Base-by-base conservation (phyloP, 1,140 invertebrate genomes). In the Mamestra configurata region DNA sequence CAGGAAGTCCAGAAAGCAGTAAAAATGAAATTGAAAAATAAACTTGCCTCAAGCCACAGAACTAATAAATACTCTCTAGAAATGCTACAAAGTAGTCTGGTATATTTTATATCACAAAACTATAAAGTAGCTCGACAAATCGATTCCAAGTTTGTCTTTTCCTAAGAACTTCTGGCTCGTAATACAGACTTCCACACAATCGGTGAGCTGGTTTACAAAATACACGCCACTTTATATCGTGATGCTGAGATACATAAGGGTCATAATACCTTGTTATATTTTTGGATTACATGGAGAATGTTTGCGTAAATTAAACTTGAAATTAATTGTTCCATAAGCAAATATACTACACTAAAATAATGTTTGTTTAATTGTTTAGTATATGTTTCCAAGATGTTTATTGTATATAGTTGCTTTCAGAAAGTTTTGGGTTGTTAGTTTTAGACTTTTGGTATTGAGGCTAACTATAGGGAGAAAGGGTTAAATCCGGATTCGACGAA, bases 111-210 rank as follows among this genome's bases (percentile, higher is more conserved):
- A 66, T 66, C 18, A 40, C 51, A 37, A 8, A 72, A 72, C 70
- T 57, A 57, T 51, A 31, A 72, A 72, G 31, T 53, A 35, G 61
- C 31, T 18, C 49, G 70, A 72, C 70, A 72, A 72, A 72, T 72
- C 70, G 70, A 72, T 72, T 72, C 46, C n/a, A 72, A 72, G 70
- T 72, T 72, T 53, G 70, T 40, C 70, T 53, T 55, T 57, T 72
- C 49, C 49, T 57, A 20, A 22, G 10, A 72, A 72, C 70, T 55
- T 55, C 43, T 40, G 59, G 24, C 13, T 24, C 66, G 20, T 27
- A 11, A 49, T 22, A 70, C 43, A 37, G 27, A 55, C 27, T 55
- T 72, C n/a, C 51, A 20, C 51, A 20, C n/a, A 20, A 72, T 72
- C 31, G 37, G 13, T 49, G 27, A 31, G n/a, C 7, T 7, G 27